Percentiles rank a stretch among this genome's conserved stretches.
phyloP scores from a whole-genome alignment of 1,140 invertebrate genomes.

The Pseudobourletiella spinata region DNA sequence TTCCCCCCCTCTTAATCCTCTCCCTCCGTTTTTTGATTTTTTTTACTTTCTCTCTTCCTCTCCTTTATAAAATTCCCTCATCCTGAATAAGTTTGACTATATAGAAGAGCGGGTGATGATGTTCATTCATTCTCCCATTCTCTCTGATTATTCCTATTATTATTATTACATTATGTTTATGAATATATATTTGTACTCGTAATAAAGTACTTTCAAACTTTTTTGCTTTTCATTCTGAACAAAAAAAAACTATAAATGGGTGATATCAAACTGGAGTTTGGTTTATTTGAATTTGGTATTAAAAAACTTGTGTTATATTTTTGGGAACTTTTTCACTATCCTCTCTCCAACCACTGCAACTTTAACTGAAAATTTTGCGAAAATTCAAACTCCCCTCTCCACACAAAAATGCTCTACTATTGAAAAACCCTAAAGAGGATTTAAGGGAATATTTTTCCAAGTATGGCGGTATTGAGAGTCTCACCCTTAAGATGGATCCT shows the following conservation, averaged over 20 bases:
- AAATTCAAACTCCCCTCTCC: constrained; percentile 23
- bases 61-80: too few species aligned
- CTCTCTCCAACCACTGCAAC: constrained; percentile 8
- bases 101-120: too few species aligned
- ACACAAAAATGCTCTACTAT: constrained; percentile 19
- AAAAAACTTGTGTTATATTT: constrained; percentile 17
- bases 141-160: not conserved
- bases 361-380: constrained; percentile 17
- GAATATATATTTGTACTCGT: not conserved
- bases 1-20: too few species aligned
- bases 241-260: not conserved
- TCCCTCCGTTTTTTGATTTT: too few species aligned
- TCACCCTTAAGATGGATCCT: constrained; percentile 87
- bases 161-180: not conserved
- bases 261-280: constrained; percentile 1
- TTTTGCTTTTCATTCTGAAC: too few species aligned
- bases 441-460: constrained; percentile 78
- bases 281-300: not conserved
- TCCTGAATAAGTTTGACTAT: too few species aligned
- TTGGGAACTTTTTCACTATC: constrained; percentile 15
- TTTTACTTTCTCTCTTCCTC: too few species aligned
- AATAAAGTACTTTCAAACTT: constrained; percentile 11
- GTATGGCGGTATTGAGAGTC: constrained; percentile 84
- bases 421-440: constrained; percentile 64
- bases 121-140: not conserved